Evolutionary conservation across 2,888 invertebrate genomes (phyloP).

Genomic region (Leptarthrus brevirostris): DNA sequence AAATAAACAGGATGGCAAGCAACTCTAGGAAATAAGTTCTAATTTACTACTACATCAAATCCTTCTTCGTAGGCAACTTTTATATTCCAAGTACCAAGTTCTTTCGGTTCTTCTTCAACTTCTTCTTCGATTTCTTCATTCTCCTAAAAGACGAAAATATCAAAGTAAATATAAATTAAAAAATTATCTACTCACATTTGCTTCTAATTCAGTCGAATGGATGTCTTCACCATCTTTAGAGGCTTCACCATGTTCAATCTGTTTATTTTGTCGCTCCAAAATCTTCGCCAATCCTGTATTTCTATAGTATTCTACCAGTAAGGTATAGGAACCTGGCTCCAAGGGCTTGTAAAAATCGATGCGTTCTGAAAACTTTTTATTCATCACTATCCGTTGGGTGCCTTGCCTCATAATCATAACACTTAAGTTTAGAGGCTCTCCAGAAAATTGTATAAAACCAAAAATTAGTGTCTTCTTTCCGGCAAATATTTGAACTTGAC

Average conservation of each 20-base stretch:
- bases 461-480: background rate
- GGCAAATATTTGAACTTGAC: background rate
- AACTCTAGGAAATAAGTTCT: no score
- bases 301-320: background rate
- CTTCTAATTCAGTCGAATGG: background rate
- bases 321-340: background rate
- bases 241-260: background rate
- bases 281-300: background rate
- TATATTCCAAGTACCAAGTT: conserved; percentile 22
- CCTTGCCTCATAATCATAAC: background rate
- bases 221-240: background rate
- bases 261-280: background rate
- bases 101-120: background rate
- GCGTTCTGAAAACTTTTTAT: background rate
- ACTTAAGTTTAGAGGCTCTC: background rate
- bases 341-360: background rate
- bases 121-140: conserved; percentile 8
- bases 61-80: conserved; percentile 23
- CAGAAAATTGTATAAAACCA: background rate
- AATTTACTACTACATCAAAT: background rate
- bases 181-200: background rate
- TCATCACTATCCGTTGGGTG: background rate
- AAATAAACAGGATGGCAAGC: no score
- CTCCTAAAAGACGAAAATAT: background rate
- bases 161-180: background rate